phyloP scores from a whole-genome alignment of 1,140 invertebrate species.

The Zaprionus ghesquierei region DNA sequence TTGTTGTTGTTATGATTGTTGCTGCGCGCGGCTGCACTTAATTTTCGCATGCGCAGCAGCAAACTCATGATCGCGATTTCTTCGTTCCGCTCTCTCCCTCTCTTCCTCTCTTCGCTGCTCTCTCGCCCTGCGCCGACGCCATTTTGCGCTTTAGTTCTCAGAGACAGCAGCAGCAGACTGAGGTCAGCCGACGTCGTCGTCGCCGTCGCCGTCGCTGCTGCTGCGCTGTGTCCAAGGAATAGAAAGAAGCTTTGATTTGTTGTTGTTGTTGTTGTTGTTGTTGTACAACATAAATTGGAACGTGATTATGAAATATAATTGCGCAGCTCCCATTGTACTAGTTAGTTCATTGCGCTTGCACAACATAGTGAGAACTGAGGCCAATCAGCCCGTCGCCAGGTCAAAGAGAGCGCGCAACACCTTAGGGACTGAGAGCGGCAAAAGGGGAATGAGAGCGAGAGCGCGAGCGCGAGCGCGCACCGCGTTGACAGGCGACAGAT shows the following conservation, averaged over 20 bases:
- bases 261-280: constrained; percentile 22
- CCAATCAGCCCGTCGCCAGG: constrained; percentile 35
- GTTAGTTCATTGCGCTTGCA: constrained; percentile 65
- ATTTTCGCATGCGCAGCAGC: constrained; percentile 75
- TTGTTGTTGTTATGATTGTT: constrained; percentile 67
- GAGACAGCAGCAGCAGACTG: constrained; percentile 36
- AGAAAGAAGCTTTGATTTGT: constrained; percentile 76
- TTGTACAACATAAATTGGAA: constrained; percentile 70
- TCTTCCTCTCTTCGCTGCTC: constrained; percentile 29
- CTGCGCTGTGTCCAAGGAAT: constrained; percentile 58
- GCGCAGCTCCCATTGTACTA: constrained; percentile 46
- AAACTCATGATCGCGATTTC: constrained; percentile 77
- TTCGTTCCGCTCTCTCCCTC: constrained; percentile 47
- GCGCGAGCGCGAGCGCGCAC: not conserved
- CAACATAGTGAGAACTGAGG: constrained; percentile 31
- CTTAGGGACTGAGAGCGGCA: constrained; percentile 55
- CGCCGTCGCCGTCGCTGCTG: constrained; percentile 42
- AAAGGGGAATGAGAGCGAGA: no score
- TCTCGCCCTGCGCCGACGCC: constrained; percentile 49
- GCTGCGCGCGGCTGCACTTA: constrained; percentile 71
- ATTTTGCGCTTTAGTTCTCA: constrained; percentile 72
- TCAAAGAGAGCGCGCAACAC: constrained; percentile 37
- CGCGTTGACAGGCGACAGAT: constrained; percentile 28
- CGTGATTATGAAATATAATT: constrained; percentile 80
- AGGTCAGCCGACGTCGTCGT: constrained; percentile 39